phyloP scores from a whole-genome alignment of 2,888 invertebrate species.

The Chalcosyrphus nemorum region DNA sequence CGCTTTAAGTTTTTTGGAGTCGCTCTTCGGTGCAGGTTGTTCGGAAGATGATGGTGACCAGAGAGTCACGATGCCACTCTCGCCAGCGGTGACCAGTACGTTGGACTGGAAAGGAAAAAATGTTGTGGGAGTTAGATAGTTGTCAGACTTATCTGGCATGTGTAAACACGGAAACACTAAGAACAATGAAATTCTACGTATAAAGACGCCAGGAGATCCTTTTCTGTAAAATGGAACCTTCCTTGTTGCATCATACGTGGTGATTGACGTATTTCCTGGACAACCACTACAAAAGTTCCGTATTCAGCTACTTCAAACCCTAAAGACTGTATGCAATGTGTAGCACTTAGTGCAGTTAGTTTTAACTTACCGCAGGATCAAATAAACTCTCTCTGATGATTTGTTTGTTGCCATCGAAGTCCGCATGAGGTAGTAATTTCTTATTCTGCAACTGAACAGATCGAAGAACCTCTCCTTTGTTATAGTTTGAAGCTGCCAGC shows the following conservation, averaged over 20 bases:
- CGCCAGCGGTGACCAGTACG: constrained; percentile 87
- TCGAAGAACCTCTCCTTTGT: constrained; percentile 84
- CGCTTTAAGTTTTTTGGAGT: constrained; percentile 43
- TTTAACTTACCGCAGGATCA: constrained; percentile 85
- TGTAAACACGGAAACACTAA: too few species aligned
- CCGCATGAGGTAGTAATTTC: constrained; percentile 83
- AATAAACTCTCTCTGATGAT: constrained; percentile 87
- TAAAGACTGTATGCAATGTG: too few species aligned
- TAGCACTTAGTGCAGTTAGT: too few species aligned
- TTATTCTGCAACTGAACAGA: constrained; percentile 83
- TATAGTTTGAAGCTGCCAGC: constrained; percentile 86
- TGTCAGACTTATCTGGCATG: too few species aligned
- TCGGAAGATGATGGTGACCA: constrained; percentile 83
- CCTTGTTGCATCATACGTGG: too few species aligned
- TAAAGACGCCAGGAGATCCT: too few species aligned
- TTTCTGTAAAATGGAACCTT: too few species aligned
- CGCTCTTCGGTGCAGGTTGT: background rate
- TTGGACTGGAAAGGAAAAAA: constrained; percentile 83
- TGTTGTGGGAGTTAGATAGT: too few species aligned
- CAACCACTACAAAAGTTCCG: too few species aligned
- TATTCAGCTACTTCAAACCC: too few species aligned
- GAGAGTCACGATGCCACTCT: constrained; percentile 86
- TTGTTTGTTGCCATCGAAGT: constrained; percentile 87
- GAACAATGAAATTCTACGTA: too few species aligned
- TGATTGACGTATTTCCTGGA: too few species aligned